Conservation (phyloP, 2,888 invertebrate genomes). For the Stenoptilia bipunctidactyla region DNA sequence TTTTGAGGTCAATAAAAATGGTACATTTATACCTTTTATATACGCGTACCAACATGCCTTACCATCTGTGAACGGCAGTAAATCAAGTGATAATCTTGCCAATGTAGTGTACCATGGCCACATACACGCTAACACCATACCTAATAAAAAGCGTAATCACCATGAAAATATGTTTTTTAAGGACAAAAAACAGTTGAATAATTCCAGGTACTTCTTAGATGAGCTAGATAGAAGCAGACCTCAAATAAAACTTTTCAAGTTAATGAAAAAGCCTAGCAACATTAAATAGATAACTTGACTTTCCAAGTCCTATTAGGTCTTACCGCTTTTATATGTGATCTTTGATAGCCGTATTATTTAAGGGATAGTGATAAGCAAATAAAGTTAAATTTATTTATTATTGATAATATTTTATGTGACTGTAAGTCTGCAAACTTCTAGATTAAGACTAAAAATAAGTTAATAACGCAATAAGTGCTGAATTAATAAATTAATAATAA, state of each 20-base stretch:
- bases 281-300: too few species aligned
- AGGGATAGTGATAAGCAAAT: too few species aligned
- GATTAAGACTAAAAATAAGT: too few species aligned
- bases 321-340: too few species aligned
- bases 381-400: too few species aligned
- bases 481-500: too few species aligned
- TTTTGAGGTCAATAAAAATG: constrained; percentile 16
- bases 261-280: background rate
- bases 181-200: constrained; percentile 11
- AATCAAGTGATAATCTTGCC: constrained; percentile 19
- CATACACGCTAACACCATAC: constrained; percentile 24
- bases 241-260: background rate
- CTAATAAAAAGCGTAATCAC: background rate
- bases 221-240: constrained; percentile 14
- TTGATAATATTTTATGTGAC: too few species aligned
- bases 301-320: too few species aligned
- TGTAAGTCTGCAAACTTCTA: too few species aligned
- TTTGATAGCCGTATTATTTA: too few species aligned
- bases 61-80: background rate
- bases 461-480: too few species aligned
- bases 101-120: constrained; percentile 32
- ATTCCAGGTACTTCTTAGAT: constrained; percentile 29
- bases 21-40: constrained; percentile 27
- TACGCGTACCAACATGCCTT: constrained; percentile 29
- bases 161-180: too few species aligned